These are phyloP conservation scores for Pristis pectinata DNA, from an alignment of 2,797 vertebrate genomes.

Conservation along the genomic window DNA sequence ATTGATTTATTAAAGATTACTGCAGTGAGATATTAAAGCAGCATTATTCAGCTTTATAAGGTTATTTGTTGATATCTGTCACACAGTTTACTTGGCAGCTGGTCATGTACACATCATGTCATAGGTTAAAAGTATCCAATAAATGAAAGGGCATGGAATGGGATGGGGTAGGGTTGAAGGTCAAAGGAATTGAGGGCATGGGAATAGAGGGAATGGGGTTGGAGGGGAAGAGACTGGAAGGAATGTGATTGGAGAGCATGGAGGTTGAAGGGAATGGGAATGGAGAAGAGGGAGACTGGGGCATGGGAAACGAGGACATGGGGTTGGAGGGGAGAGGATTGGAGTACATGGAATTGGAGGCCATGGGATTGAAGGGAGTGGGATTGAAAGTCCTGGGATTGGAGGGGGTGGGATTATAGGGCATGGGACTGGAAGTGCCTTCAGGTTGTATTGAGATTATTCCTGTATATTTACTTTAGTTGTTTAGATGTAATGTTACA, in stretches of 20 bases:
- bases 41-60: neutral
- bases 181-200: no score
- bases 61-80: neutral
- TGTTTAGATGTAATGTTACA: neutral
- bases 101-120: neutral
- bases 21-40: neutral
- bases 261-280: neutral
- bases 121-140: neutral
- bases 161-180: no score
- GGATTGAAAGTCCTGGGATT: neutral
- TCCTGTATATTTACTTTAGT: neutral
- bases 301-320: no score
- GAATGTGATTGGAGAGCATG: neutral
- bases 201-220: no score
- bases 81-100: neutral
- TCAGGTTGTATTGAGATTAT: neutral
- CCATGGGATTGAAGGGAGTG: neutral
- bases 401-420: neutral
- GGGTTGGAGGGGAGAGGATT: neutral
- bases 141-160: neutral
- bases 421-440: neutral
- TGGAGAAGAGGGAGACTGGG: neutral
- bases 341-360: neutral
- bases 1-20: constrained; percentile 21
- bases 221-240: no score